A percentile compares a stretch with the other conserved stretches of the same genome.
Conservation (phyloP, 2,113 vertebrate genomes). For the Sorex araneus region DNA sequence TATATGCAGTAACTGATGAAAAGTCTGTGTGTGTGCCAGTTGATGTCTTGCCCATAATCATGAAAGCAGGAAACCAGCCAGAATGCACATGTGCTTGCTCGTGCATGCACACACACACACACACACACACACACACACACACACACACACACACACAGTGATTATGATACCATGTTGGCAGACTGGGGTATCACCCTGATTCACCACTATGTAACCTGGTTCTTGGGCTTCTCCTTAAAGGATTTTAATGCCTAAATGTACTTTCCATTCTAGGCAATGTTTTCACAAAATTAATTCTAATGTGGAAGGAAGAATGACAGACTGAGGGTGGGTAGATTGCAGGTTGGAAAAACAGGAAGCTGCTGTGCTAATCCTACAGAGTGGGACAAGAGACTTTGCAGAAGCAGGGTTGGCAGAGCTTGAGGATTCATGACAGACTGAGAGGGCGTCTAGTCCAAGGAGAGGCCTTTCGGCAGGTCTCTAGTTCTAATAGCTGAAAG, state of each 20-base stretch:
- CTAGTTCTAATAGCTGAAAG: not conserved
- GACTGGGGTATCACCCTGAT: accelerated
- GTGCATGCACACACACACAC: too few species aligned
- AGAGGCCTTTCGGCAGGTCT: not conserved
- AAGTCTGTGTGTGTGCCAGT: not conserved
- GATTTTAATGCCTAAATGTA: not conserved
- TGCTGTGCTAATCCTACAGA: not conserved
- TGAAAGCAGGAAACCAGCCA: not conserved
- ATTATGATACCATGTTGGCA: accelerated
- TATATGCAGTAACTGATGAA: not conserved
- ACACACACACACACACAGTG: not conserved
- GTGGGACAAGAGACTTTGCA: not conserved
- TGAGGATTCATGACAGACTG: not conserved
- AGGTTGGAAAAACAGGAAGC: not conserved
- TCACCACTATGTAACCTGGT: not conserved
- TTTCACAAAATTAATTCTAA: not conserved
- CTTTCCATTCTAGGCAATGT: not conserved
- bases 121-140: too few species aligned
- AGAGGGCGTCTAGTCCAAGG: not conserved
- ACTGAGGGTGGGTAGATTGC: not conserved
- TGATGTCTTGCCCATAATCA: not conserved
- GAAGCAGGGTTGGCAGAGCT: not conserved
- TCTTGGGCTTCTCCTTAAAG: not conserved
- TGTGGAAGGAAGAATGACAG: not conserved
- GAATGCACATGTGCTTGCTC: too few species aligned